phyloP scores from a whole-genome alignment of 2,113 vertebrate species.

The Phalacrocorax pelagicus region DNA sequence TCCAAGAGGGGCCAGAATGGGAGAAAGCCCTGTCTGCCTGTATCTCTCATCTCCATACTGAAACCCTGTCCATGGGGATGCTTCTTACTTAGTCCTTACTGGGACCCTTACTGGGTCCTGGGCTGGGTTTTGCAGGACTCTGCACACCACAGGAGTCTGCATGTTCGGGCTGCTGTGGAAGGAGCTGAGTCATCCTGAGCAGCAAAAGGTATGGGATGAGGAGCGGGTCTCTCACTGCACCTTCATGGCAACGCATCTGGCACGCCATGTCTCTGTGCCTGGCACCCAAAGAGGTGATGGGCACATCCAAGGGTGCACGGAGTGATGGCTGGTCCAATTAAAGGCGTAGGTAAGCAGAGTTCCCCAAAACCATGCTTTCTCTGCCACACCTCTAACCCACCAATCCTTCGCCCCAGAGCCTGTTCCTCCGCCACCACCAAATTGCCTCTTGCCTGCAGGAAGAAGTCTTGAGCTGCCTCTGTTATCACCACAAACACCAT shows the following conservation, averaged over 20 bases:
- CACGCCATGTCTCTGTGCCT: neutral
- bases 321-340: neutral
- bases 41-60: neutral
- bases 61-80: neutral
- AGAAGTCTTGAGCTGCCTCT: neutral
- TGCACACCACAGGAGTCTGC: neutral
- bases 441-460: neutral
- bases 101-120: neutral
- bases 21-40: neutral
- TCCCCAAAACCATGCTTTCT: neutral
- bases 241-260: neutral
- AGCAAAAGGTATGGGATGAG: neutral
- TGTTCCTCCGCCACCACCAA: neutral
- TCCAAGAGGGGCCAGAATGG: neutral
- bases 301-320: neutral
- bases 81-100: neutral
- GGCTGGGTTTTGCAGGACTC: neutral
- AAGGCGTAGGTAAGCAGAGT: neutral
- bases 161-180: neutral
- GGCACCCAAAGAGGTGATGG: neutral
- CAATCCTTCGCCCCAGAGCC: neutral
- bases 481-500: slow-evolving; percentile 50
- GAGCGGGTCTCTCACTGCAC: neutral
- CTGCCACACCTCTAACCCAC: neutral
- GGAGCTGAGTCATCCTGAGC: neutral